phyloP scores from a whole-genome alignment of 2,888 invertebrate species.

The Papilio protenor region DNA sequence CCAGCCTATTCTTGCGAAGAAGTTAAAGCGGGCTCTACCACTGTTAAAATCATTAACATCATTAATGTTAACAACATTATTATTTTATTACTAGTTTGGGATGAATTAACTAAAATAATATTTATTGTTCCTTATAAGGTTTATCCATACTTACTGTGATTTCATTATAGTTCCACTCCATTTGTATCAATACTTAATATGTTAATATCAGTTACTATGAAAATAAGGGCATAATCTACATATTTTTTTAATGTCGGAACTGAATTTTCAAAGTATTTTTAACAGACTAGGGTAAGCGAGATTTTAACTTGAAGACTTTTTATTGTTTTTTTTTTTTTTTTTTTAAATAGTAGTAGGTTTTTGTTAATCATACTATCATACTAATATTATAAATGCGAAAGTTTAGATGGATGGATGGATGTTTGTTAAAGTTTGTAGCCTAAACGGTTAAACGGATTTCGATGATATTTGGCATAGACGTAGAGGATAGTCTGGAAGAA shows the following conservation, averaged over 20 bases:
- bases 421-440: too few relatives aligned
- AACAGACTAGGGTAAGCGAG: neutral
- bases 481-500: too few relatives aligned
- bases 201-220: neutral
- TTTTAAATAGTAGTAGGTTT: too few relatives aligned
- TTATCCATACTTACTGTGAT: neutral
- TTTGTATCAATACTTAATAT: slow-evolving; percentile 44
- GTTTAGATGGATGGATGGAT: too few relatives aligned
- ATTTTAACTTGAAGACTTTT: neutral
- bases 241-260: neutral
- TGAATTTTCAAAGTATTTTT: neutral
- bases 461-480: too few relatives aligned
- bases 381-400: too few relatives aligned
- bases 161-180: slow-evolving; percentile 45
- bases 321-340: too few relatives aligned
- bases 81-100: neutral
- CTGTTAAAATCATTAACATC: too few relatives aligned
- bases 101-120: neutral
- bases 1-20: too few relatives aligned
- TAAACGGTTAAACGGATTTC: too few relatives aligned
- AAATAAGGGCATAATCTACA: neutral
- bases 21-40: too few relatives aligned
- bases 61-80: neutral
- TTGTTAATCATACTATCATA: too few relatives aligned
- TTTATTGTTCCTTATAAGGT: neutral